A percentile compares a stretch with the other conserved stretches of the same genome.
These are phyloP conservation scores for Tychaedon coryphoeus DNA, from an alignment of 2,113 vertebrate species.

Conservation along the genomic window DNA sequence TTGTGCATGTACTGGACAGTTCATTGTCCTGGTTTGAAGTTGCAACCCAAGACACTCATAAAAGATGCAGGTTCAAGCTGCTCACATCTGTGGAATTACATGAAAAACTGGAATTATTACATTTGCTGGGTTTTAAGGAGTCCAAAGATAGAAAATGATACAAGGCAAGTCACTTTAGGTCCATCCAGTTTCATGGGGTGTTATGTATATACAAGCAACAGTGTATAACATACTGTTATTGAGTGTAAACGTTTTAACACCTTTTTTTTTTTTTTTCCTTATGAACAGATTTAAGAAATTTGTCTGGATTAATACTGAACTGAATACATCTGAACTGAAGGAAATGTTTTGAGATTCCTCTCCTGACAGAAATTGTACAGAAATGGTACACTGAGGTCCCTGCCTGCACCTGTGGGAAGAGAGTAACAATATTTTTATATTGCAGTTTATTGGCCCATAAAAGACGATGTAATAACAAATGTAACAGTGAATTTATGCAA, in stretches of 20 bases:
- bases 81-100: fast-evolving
- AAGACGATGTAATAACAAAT: slow-evolving; percentile 72
- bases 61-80: not conserved
- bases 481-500: slow-evolving; percentile 57
- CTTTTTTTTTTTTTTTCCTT: not conserved
- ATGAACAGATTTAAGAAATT: slow-evolving; percentile 51
- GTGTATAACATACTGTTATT: not conserved
- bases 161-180: not conserved
- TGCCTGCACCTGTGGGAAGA: not conserved
- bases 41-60: too few relatives aligned
- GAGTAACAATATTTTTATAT: not conserved
- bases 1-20: not conserved
- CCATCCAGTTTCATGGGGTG: not conserved
- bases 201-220: not conserved
- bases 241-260: not conserved
- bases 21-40: too few relatives aligned
- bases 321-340: not conserved
- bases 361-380: not conserved
- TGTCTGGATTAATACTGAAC: not conserved
- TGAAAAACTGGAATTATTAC: not conserved
- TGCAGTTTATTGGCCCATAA: not conserved
- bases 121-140: not conserved
- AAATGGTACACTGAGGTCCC: slow-evolving; percentile 11
- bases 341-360: not conserved
- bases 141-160: not conserved